Evolutionary conservation across 2,797 vertebrate species (phyloP), one percentile per base, ranked within the genome.

Genomic region (Sebastolobus altivelis): DNA sequence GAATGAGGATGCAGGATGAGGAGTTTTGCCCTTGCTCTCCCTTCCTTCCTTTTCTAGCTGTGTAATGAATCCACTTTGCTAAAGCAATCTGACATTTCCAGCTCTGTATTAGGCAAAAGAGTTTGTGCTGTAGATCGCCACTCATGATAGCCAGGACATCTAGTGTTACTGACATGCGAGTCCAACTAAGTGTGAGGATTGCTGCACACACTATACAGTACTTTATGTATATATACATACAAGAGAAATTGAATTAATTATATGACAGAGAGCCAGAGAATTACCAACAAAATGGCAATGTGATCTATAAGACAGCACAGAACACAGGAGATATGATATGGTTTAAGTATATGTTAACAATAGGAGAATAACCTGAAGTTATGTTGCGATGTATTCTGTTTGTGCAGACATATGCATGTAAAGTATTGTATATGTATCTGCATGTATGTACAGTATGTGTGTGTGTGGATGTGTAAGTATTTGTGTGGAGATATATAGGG

Each of bases 41-140:
- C 43, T 46, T 16, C n/a, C 38, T 29, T 72, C 7, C 16, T 20
- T 68, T 73, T 77, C 49, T 22, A 66, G 25, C 52, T 72, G 27
- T 73, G 58, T 79, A 71, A 81, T 77, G 54, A 74, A 79, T 79
- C 4, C 10, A 77, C 20, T 75, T 80, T 80, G 76, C 71, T 76
- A 35, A 76, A 74, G 56, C 25, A 65, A 61, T 79, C 29, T 84
- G 72, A 72, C 70, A 80, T 81, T 79, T 77, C 77, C 46, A 74
- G 27, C 27, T 31, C 13, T 29, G 43, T 46, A 52, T 65, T 59
- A 55, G 27, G 29, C 20, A 37, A 72, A 71, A 49, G 2, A 72
- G 54, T 61, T 72, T 77, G 56, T 54, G 58, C 55, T 77, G 33
- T 58, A 75, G 71, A 82, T 84, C 43, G 25, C 13, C 31, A 25